A percentile compares a stretch with the other conserved stretches of the same genome.
Conservation (phyloP, 2,888 invertebrate species). For the Parascotia fuliginaria region DNA sequence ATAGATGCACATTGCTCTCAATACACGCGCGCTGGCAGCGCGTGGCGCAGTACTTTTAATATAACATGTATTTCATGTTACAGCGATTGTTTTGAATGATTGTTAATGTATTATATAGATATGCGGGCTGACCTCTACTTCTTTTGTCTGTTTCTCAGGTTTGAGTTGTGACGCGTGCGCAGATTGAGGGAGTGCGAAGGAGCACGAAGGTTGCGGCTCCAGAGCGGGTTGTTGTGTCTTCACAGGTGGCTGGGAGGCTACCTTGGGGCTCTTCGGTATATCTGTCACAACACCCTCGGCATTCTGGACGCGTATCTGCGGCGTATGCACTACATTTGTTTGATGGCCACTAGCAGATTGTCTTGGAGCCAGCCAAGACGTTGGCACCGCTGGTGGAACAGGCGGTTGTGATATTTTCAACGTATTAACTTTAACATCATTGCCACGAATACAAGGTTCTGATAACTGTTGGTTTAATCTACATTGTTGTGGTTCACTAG, state of each 20-base stretch:
- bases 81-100: constrained; percentile 32
- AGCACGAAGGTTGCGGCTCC: constrained; percentile 77
- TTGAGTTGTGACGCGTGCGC: constrained; percentile 64
- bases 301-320: constrained; percentile 69
- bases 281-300: constrained; percentile 55
- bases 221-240: constrained; percentile 45
- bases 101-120: constrained; percentile 42
- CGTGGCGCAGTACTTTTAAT: constrained; percentile 64
- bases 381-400: constrained; percentile 75
- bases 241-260: constrained; percentile 49
- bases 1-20: constrained; percentile 79
- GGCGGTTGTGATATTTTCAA: constrained; percentile 54
- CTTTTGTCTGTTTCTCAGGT: constrained; percentile 72
- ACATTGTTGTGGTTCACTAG: constrained; percentile 32
- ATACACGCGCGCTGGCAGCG: constrained; percentile 68
- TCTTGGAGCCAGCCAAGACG: constrained; percentile 70
- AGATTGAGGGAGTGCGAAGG: constrained; percentile 61
- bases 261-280: constrained; percentile 53
- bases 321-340: constrained; percentile 55
- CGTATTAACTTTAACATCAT: constrained; percentile 37
- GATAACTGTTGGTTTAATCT: constrained; percentile 34
- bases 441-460: constrained; percentile 38
- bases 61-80: constrained; percentile 43
- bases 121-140: constrained; percentile 80
- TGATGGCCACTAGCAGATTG: constrained; percentile 42